A percentile compares a stretch with the other conserved stretches of the same genome.
Evolutionary conservation across 2,888 invertebrate species (phyloP).

Genomic region (Ectobius pallidus): DNA sequence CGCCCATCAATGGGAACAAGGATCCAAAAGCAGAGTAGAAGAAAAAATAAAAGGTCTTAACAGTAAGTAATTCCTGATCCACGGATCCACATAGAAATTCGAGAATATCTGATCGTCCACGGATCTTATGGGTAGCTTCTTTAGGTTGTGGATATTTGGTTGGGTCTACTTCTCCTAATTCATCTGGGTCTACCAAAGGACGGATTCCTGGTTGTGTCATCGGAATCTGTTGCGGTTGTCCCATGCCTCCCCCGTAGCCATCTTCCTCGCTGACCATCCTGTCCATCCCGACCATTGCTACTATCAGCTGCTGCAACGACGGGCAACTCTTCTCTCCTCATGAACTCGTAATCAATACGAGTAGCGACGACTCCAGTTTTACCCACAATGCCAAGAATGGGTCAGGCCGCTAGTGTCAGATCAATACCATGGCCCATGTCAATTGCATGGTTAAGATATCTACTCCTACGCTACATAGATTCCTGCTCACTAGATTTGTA

Average conservation of each 20-base stretch:
- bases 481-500: too few species aligned
- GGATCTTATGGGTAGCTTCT: constrained; percentile 88
- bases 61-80: constrained; percentile 90
- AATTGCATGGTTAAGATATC: too few species aligned
- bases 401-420: neutral
- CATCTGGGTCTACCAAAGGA: constrained; percentile 83
- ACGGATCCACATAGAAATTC: constrained; percentile 83
- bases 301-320: too few species aligned
- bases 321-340: too few species aligned
- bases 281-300: constrained; percentile 42
- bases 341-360: too few species aligned
- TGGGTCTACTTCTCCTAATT: constrained; percentile 85
- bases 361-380: too few species aligned
- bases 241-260: constrained; percentile 16
- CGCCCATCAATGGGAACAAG: constrained; percentile 96
- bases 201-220: constrained; percentile 53
- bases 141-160: constrained; percentile 79
- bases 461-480: too few species aligned
- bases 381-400: neutral
- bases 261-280: constrained; percentile 36
- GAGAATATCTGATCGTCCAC: constrained; percentile 82
- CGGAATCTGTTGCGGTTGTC: constrained; percentile 15
- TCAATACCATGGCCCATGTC: neutral
- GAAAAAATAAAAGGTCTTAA: constrained; percentile 98
- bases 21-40: constrained; percentile 99